Evolutionary conservation across 1,140 invertebrate species (phyloP).

Genomic region (Trichonephila clavipes): DNA sequence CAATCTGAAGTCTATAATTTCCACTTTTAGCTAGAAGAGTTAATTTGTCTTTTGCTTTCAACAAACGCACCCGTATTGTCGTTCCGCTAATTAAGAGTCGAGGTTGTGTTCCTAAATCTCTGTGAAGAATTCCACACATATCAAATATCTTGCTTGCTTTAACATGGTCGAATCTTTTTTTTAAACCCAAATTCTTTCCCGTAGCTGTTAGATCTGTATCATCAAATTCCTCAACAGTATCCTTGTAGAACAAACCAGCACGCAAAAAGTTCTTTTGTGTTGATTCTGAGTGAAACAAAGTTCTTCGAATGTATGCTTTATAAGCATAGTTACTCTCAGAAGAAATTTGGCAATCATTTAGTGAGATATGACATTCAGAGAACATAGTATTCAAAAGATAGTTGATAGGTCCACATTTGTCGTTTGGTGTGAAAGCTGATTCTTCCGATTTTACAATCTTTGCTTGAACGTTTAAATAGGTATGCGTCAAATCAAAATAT

Average conservation of each 20-base stretch:
- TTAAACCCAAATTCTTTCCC: not conserved
- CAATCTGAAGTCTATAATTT: too few species aligned
- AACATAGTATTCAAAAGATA: slow-evolving; percentile 26
- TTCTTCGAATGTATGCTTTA: not conserved
- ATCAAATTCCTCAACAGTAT: not conserved
- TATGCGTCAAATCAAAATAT: not conserved
- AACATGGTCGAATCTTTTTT: not conserved
- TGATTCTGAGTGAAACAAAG: not conserved
- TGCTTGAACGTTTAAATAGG: not conserved
- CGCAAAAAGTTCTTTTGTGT: not conserved
- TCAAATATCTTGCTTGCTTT: not conserved
- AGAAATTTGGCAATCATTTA: not conserved
- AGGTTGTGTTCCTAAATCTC: not conserved
- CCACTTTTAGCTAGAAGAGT: not conserved
- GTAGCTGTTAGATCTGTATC: not conserved
- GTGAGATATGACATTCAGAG: not conserved
- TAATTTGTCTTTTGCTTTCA: not conserved
- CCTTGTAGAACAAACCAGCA: not conserved
- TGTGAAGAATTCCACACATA: not conserved
- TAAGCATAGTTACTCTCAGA: slow-evolving; percentile 2
- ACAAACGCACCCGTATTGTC: not conserved
- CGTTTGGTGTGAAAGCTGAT: too few species aligned
- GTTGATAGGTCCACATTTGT: not conserved
- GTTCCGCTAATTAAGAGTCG: not conserved
- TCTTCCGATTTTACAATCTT: too few species aligned